Percentiles rank a stretch among this genome's conserved stretches.
Conservation (phyloP, 2,888 invertebrate genomes). For the Drosophila affinis region DNA sequence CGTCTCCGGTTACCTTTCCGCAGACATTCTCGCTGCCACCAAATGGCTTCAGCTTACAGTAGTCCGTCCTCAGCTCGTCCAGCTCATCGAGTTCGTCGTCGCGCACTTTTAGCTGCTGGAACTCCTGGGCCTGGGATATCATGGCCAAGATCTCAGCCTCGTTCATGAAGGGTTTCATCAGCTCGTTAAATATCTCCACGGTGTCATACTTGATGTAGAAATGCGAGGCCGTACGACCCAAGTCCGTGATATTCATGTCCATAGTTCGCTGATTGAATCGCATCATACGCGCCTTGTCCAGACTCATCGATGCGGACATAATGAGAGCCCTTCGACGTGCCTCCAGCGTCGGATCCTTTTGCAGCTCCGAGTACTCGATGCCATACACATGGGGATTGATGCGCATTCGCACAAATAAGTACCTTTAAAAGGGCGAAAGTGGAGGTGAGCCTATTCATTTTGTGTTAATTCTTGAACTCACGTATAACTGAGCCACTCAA, state of each 20-base stretch:
- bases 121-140: conserved; percentile 96
- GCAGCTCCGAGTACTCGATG: conserved; percentile 86
- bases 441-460: fast-evolving
- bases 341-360: conserved; percentile 92
- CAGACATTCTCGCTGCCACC: conserved; percentile 95
- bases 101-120: conserved; percentile 96
- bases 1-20: conserved; percentile 88
- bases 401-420: conserved; percentile 96
- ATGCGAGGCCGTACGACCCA: conserved; percentile 98
- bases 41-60: conserved; percentile 91
- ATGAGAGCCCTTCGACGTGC: conserved; percentile 91
- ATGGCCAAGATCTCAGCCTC: conserved; percentile 94
- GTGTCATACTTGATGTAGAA: conserved; percentile 99
- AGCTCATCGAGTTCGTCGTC: conserved; percentile 98
- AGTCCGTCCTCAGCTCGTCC: conserved; percentile 89
- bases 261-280: conserved; percentile 94
- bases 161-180: conserved; percentile 91
- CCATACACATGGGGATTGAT: conserved; percentile 93
- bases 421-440: conserved; percentile 81
- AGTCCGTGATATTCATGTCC: conserved; percentile 91
- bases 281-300: conserved; percentile 97
- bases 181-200: conserved; percentile 95
- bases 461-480: conserved; percentile 17
- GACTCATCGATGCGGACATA: conserved; percentile 90
- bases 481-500: conserved; percentile 98